A percentile compares a stretch with the other conserved stretches of the same genome.
Evolutionary conservation across 2,888 invertebrate species (phyloP).

Genomic region (Balanococcus diminutus): DNA sequence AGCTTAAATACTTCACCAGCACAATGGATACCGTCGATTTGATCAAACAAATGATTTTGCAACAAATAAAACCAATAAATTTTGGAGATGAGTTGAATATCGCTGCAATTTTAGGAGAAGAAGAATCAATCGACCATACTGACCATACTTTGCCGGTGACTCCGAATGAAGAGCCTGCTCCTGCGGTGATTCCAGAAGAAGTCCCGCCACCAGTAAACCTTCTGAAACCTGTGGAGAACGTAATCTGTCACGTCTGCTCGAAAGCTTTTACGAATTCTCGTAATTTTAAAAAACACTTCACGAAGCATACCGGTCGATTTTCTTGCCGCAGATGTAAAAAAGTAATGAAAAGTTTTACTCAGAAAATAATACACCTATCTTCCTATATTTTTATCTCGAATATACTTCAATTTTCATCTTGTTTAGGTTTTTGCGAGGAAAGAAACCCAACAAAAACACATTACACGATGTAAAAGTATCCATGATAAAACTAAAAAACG

Average conservation of each 20-base stretch:
- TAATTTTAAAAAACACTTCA: not conserved
- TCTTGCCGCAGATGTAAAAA: not conserved
- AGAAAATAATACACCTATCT: too few relatives aligned
- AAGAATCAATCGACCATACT: not conserved
- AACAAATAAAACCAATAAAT: conserved; percentile 17
- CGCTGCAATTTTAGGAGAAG: not conserved
- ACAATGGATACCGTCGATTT: not conserved
- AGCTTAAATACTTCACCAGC: not conserved
- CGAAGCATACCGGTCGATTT: conserved; percentile 25
- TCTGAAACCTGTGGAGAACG: not conserved
- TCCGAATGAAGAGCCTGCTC: not conserved
- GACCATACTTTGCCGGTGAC: not conserved
- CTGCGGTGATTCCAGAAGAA: not conserved
- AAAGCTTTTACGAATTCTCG: not conserved
- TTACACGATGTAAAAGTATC: not conserved
- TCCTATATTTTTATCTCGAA: too few relatives aligned
- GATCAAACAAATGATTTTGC: not conserved
- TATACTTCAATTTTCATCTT: not conserved
- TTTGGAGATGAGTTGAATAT: conserved; percentile 27
- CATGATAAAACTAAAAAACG: not conserved
- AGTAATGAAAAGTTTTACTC: not conserved
- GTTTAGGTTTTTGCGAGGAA: not conserved
- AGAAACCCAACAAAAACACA: conserved; percentile 9
- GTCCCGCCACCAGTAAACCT: not conserved
- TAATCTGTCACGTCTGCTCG: not conserved